phyloP scores from a whole-genome alignment of 64 coral and sea anemone species.

The Cladopsammia gracilis region DNA sequence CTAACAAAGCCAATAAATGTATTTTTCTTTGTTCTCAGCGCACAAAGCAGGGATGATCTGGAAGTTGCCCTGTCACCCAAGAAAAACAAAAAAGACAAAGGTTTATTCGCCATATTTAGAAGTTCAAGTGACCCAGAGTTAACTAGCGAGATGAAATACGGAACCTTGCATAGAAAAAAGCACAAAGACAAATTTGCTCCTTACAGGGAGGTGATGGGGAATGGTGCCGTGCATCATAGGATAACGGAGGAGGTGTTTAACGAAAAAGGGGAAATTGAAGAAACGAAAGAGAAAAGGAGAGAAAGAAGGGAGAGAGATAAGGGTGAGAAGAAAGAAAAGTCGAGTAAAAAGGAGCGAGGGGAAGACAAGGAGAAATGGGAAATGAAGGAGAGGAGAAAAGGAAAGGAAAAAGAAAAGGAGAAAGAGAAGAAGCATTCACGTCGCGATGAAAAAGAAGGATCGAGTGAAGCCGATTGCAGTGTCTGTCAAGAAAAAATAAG shows the following conservation, averaged over 20 bases:
- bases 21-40: background rate
- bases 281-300: conserved; percentile 29
- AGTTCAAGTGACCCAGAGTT: conserved; percentile 23
- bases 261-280: conserved; percentile 31
- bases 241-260: background rate
- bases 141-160: background rate
- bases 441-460: conserved; percentile 41
- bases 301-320: background rate
- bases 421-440: conserved; percentile 14
- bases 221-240: conserved; percentile 9
- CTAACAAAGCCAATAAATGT: background rate
- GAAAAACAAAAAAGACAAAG: conserved; percentile 28
- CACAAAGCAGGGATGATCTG: conserved; percentile 35
- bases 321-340: background rate
- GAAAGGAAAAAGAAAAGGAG: conserved; percentile 4
- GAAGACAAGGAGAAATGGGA: background rate
- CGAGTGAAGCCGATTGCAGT: conserved; percentile 23
- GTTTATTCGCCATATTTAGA: conserved; percentile 14
- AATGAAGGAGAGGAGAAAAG: conserved; percentile 14
- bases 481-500: conserved; percentile 35
- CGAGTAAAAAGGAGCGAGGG: background rate
- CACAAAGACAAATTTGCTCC: conserved; percentile 21
- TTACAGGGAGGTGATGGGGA: background rate
- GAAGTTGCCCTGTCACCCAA: background rate
- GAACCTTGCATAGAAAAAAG: conserved; percentile 17